Evolutionary conservation across 1,140 invertebrate genomes (phyloP), one percentile per base, ranked within the genome.

Genomic region (Araneus ventricosus): DNA sequence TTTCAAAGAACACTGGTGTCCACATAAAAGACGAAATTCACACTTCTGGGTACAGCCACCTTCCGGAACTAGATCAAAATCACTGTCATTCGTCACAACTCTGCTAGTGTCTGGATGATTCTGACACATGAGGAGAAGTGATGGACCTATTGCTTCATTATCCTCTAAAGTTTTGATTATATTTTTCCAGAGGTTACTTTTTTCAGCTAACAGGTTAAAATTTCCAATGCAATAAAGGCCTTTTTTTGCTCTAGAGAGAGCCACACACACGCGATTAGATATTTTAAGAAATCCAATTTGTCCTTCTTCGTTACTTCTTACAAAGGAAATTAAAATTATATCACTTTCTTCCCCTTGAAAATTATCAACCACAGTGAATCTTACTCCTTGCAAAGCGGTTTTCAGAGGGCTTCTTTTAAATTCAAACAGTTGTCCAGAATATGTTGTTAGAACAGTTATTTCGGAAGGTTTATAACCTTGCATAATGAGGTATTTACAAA

Each of bases 311-410:
- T 97, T 97, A 95, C 97, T 98, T 92, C 98, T 95, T 0, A 99
- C 98, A 4, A 98, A 95, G 0, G 98, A 98, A 14, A 98, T 95
- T 4, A 99, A 94, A 90, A 98, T 97, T 45, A 99, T 98, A 94
- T 98, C 97, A 59, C 97, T 97, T 95, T 99, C 98, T 95, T 98
- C 97, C 1, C 98, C 98, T 96, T 98, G 98, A 94, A 96, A 98
- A 95, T 97, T 98, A 95, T 98, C 98, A 4, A 98, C 96, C 4
- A 97, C 96, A 57, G 96, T 96, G n/a, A 98, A 96, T 88, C 94
- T 52, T 30, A 94, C 52, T 7, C 14, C 90, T 45, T 61, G 37
- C 0, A 67, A 4, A 30, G 82, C 24, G 10, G 41, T 45, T 57
- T n/a, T 85, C 24, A 59, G 27, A 14, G n/a, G 24, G 14, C 67